Percentiles rank a stretch among this genome's conserved stretches.
Conservation (phyloP, 2,797 vertebrate genomes). For the Spinibarbus caldwelli region DNA sequence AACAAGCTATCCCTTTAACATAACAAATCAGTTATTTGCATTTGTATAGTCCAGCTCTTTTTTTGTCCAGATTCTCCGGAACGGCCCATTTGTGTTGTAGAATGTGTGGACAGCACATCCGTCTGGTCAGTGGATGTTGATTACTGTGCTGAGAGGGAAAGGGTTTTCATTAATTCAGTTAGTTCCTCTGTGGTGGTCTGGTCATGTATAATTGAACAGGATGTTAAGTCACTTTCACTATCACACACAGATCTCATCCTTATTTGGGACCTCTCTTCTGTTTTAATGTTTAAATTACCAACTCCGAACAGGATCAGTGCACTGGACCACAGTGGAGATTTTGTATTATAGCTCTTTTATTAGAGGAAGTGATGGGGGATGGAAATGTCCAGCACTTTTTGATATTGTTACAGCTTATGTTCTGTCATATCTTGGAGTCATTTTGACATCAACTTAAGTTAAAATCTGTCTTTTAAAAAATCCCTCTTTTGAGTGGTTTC, state of each 20-base stretch:
- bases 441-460: conserved; percentile 35
- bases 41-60: neutral
- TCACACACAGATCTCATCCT: conserved; percentile 23
- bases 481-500: neutral
- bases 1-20: too few relatives aligned
- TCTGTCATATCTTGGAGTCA: conserved; percentile 6
- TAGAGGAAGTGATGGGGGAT: conserved; percentile 23
- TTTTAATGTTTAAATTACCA: conserved; percentile 37
- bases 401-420: conserved; percentile 15
- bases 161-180: conserved; percentile 44
- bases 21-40: neutral
- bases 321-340: conserved; percentile 19
- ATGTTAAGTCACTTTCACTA: conserved; percentile 32
- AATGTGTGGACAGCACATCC: conserved; percentile 13
- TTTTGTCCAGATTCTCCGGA: neutral
- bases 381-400: conserved; percentile 31
- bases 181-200: conserved; percentile 17
- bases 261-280: conserved; percentile 32
- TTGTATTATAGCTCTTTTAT: conserved; percentile 39
- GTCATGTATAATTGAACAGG: conserved; percentile 6
- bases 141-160: conserved; percentile 19
- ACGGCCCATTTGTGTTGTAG: neutral
- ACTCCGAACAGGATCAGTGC: conserved; percentile 24
- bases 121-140: conserved; percentile 26
- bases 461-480: conserved; percentile 37